Base-by-base conservation (phyloP, 1,140 invertebrate species). In the Drosophila leontia region DNA sequence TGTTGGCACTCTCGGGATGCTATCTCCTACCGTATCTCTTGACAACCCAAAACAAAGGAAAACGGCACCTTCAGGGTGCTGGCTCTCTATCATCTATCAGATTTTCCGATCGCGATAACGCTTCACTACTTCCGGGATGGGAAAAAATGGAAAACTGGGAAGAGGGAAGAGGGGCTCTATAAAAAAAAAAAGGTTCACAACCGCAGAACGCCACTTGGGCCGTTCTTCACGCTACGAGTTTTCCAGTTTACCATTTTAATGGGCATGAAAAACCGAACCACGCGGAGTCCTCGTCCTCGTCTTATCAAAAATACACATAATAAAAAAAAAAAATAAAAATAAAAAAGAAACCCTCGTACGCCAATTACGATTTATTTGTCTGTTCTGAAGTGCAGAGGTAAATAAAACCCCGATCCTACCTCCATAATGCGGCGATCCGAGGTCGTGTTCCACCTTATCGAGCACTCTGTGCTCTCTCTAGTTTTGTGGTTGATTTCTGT, bases 281-380 rank as follows among this genome's bases (percentile, higher is more conserved):
- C 59, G 26, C 72, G 57, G 42, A 51, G 72, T 62, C 60, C 68
- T 68, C 63, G 47, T 50, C 47, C 9, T 34, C 48, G 23, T 53
- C 48, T 41, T 58, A 72, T 53, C 62, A 62, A 69, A 17, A 51
- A 45, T 45, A 39, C 62, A 56, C 58, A 63, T 67, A 57, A 45
- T 45, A 80, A 57, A 63, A 41, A 23, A 23, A 23, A 23, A 2
- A 56, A 23, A 23, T 2, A 2, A 56, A 75, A 58, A 61, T 42
- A 71, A 71, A 56, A 75, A 58, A 61, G 45, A 71, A 71, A 88
- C 80, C 85, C 86, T 90, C 75, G 85, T 63, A 85, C 85, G 85
- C 85, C 85, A 88, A 88, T 88, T 88, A 90, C 85, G 85, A 90
- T 88, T 88, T 88, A 90, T 88, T 88, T 88, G 81, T 88, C 62